Evolutionary conservation across 2,888 invertebrate genomes (phyloP), one percentile per base, ranked within the genome.

Genomic region (Patella pellucida): DNA sequence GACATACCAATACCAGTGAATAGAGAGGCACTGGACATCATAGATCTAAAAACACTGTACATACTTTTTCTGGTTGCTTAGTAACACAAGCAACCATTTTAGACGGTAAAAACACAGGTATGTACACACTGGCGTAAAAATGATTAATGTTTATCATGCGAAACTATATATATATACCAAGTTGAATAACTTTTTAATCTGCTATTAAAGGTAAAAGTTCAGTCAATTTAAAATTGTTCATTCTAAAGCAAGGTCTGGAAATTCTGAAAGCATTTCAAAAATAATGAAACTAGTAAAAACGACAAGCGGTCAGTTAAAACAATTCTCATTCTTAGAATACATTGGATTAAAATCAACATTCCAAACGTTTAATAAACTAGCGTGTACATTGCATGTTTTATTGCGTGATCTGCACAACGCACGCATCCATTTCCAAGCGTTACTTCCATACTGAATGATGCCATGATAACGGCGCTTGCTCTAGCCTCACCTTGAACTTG

Each of bases 401-500:
- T 23, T 27, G 54, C 73, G 62, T 70, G 69, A 12, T 52, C 54
- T 52, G 52, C n/a, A 52, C 12, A 54, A 74, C 52, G 23, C 5
- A 27, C 54, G 19, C 11, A 67, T 41, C 50, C 31, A 27, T 16
- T 27, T n/a, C n/a, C 67, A n/a, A 52, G 19, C 27, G 11, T 15
- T 23, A 31, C 52, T 72, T 62, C 72, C 54, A 56, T 27, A 74
- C 23, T 50, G 51, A 74, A 27, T 54, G 31, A 9, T 15, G 52
- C 67, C 75, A 76, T 56, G 50, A 27, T 41, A 69, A n/a, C 52
- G 31, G 27, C 52, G 68, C 41, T 14, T 16, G 51, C 62, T 69
- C 16, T 68, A 71, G 72, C 75, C 81, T 81, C 81, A 78, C 80
- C 80, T 82, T 81, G 73, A 71, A 27, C 68, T 67, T 51, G 75